Evolutionary conservation across 2,797 vertebrate genomes (phyloP), one percentile per base, ranked within the genome.

Genomic region (Xenentodon cancila): DNA sequence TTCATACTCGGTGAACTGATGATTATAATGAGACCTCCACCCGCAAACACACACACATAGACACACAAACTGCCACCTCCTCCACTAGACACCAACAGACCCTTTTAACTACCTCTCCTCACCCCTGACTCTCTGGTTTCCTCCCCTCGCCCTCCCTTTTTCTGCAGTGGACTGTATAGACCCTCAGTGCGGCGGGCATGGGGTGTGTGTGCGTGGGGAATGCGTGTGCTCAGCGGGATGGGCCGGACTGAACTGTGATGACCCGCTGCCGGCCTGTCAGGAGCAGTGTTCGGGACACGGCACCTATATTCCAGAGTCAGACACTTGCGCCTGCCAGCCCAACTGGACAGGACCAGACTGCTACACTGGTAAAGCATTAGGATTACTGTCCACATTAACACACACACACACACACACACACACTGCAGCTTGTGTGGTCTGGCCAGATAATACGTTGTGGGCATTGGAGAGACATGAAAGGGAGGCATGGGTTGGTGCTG

Each of bases 311-410:
- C 88, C 94, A 45, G 97, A 97, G 8, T 91, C 93, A 2, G 95
- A 96, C 18, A 76, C 94, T 75, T 98, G 97, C 76, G 93, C 91
- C 92, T 98, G 97, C 49, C 95, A 98, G 60, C 95, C 96, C 0
- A 96, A 95, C 83, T 98, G 96, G 96, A 98, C 96, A 0, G 97
- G 97, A 17, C 81, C 95, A 0, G 96, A 98, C 93, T 98, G 97
- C 64, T 97, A 95, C 76, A 96, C 94, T 79, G 97, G 97, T 97
- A 92, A 88, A 77, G 82, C 43, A 69, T 18, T 45, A 52, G 59
- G 73, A 84, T 79, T 72, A 69, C 34, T 65, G 67, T 77, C 71
- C 68, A 64, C 25, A 59, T 61, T 15, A 22, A 32, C 6, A 27
- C 20, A 17, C 32, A 7, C n/a, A 18, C 16, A 18, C 16, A 1